Evolutionary conservation across 1,140 invertebrate genomes (phyloP).

Genomic region (Ceratosolen solmsi): DNA sequence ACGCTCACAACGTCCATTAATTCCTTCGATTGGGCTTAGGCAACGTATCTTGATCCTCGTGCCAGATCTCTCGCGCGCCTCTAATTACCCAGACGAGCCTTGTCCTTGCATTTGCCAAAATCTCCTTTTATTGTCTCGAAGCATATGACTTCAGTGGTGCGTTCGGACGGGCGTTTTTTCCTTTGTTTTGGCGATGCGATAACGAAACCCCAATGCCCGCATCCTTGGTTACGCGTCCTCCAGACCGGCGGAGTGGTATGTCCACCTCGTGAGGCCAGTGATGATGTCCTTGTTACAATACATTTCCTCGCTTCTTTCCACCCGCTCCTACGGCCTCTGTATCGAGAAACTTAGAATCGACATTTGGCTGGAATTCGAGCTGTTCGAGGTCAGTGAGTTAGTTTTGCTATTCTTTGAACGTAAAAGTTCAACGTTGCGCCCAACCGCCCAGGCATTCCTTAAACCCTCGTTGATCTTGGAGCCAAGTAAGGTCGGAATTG

Average conservation of each 20-base stretch:
- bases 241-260: background rate
- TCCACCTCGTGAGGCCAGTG: background rate
- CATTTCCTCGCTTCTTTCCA: background rate
- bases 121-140: background rate
- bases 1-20: constrained; percentile 13
- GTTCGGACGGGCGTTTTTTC: background rate
- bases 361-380: background rate
- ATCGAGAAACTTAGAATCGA: background rate
- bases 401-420: background rate
- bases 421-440: background rate
- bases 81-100: background rate
- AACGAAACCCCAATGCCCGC: background rate
- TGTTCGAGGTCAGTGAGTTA: constrained; percentile 10
- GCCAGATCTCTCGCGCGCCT: constrained; percentile 17
- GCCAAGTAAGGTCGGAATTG: background rate
- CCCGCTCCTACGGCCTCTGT: background rate
- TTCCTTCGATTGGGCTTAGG: background rate
- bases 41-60: constrained; percentile 26
- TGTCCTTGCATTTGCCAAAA: background rate
- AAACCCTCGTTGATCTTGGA: background rate
- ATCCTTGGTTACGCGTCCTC: background rate
- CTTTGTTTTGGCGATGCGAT: background rate
- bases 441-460: background rate
- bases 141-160: background rate
- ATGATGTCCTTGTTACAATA: background rate